Percentiles rank a stretch among this genome's conserved stretches.
Evolutionary conservation across 2,888 invertebrate species (phyloP).

Genomic region (Cyclophora albipunctata): DNA sequence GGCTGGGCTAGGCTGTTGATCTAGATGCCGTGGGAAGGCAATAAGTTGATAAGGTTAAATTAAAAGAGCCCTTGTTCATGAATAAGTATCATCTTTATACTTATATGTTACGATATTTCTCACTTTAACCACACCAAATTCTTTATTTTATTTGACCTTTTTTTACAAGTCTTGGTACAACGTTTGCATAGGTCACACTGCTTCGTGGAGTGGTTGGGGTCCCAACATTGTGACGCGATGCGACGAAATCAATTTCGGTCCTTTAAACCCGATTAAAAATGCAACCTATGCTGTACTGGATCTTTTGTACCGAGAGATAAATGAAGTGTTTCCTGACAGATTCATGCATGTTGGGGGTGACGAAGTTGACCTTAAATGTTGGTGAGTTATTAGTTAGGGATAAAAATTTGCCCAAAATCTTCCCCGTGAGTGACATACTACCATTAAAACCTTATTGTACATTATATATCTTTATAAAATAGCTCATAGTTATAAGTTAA

Average conservation of each 20-base stretch:
- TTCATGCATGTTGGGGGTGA: slow-evolving; percentile 95
- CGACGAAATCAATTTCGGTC: slow-evolving; percentile 78
- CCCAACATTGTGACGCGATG: slow-evolving; percentile 84
- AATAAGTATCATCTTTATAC: no score
- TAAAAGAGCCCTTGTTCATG: no score
- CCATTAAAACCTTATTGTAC: no score
- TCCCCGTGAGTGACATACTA: no score
- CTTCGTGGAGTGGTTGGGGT: slow-evolving; percentile 87
- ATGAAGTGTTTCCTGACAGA: slow-evolving; percentile 81
- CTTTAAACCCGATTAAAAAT: slow-evolving; percentile 82
- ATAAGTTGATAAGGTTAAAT: no score
- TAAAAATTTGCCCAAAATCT: not conserved
- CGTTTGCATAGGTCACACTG: slow-evolving; percentile 75
- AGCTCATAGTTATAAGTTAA: no score
- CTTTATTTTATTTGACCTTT: no score
- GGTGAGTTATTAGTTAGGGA: slow-evolving; percentile 65
- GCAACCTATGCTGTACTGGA: slow-evolving; percentile 79
- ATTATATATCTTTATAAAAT: no score
- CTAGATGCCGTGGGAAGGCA: no score
- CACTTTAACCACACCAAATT: not conserved
- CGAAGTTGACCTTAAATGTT: slow-evolving; percentile 88
- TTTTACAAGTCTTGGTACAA: no score
- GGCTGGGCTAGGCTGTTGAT: no score
- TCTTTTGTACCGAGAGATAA: slow-evolving; percentile 80
- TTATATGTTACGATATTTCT: not conserved